Percentiles rank a stretch among this genome's conserved stretches.
phyloP scores from a whole-genome alignment of 1,140 invertebrate genomes.

The Drosophila lacertosa region DNA sequence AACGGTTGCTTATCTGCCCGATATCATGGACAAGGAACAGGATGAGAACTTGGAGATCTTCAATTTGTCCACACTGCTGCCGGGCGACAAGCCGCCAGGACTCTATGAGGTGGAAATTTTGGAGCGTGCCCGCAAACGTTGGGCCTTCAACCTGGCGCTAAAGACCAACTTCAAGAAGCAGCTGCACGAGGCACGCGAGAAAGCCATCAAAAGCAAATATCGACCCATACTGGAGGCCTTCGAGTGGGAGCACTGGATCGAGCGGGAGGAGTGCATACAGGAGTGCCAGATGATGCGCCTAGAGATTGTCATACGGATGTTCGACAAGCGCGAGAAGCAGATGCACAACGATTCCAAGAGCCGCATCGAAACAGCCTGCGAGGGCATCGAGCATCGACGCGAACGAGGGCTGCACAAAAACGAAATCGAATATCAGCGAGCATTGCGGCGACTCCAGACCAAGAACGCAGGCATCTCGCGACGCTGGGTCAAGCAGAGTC shows the following conservation, averaged over 20 bases:
- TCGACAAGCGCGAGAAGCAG: slow-evolving; percentile 76
- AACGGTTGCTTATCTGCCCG: slow-evolving; percentile 88
- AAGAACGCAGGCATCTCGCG: slow-evolving; percentile 43
- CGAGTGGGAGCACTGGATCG: slow-evolving; percentile 82
- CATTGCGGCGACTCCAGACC: slow-evolving; percentile 60
- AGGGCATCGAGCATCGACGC: slow-evolving; percentile 79
- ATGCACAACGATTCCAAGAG: slow-evolving; percentile 78
- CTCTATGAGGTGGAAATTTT: slow-evolving; percentile 73
- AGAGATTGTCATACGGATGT: slow-evolving; percentile 85
- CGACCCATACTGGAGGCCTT: slow-evolving; percentile 70
- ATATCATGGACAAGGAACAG: slow-evolving; percentile 83
- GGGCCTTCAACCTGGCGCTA: slow-evolving; percentile 70
- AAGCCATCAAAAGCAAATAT: slow-evolving; percentile 35
- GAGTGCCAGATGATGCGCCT: slow-evolving; percentile 86
- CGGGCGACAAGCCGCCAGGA: slow-evolving; percentile 61
- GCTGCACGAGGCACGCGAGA: slow-evolving; percentile 31
- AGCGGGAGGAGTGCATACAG: slow-evolving; percentile 85
- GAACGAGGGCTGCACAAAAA: slow-evolving; percentile 82
- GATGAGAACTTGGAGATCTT: slow-evolving; percentile 62
- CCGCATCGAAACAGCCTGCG: slow-evolving; percentile 82
- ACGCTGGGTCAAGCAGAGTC: slow-evolving; percentile 73
- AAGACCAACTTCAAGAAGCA: slow-evolving; percentile 54
- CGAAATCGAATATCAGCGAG: slow-evolving; percentile 78
- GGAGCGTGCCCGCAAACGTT: slow-evolving; percentile 75
- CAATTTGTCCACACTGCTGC: slow-evolving; percentile 55